A percentile compares a stretch with the other conserved stretches of the same genome.
phyloP scores from a whole-genome alignment of 2,888 invertebrate species.

The Nemotelus nigrinus region DNA sequence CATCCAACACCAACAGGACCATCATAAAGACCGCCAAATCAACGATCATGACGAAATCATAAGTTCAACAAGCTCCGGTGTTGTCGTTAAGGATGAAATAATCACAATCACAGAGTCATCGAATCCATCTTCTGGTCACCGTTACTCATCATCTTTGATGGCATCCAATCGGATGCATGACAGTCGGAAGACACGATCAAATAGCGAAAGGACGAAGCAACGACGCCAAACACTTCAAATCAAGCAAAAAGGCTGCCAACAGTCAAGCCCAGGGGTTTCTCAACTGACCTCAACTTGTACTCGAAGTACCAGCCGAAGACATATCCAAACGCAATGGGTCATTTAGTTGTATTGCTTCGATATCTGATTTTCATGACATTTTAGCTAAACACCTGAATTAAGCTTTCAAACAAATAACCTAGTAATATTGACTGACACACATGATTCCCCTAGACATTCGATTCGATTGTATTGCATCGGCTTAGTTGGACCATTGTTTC shows the following conservation, averaged over 20 bases:
- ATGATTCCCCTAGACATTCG: no score
- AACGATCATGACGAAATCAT: slow-evolving; percentile 10
- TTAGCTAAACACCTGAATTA: no score
- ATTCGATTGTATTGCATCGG: no score
- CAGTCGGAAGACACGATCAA: neutral
- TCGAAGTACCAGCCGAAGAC: neutral
- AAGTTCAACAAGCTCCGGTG: neutral
- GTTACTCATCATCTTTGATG: neutral
- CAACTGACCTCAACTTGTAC: neutral
- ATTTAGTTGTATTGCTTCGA: no score
- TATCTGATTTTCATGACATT: no score
- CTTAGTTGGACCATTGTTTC: no score
- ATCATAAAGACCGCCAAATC: neutral
- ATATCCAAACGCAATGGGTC: slow-evolving; percentile 28
- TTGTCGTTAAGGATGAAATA: slow-evolving; percentile 16
- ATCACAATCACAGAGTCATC: slow-evolving; percentile 14
- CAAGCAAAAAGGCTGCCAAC: neutral
- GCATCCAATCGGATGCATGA: neutral
- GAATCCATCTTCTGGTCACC: neutral
- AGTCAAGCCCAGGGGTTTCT: neutral
- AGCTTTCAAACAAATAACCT: no score
- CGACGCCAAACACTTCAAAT: neutral
- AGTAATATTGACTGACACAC: no score
- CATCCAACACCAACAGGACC: neutral
- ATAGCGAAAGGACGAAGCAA: neutral